Conservation (phyloP, 2,113 vertebrate species). For the Caranx melampygus region DNA sequence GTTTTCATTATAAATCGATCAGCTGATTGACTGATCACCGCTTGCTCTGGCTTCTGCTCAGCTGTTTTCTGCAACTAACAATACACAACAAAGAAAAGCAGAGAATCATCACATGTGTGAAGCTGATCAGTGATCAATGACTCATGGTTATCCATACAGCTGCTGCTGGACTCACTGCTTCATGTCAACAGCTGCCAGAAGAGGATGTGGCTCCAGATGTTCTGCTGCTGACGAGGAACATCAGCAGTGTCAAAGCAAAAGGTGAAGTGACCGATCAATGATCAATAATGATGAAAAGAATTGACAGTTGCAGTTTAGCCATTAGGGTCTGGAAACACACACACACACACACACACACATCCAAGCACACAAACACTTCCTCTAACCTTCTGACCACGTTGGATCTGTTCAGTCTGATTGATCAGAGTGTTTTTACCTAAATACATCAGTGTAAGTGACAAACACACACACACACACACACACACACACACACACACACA, state of each 20-base stretch:
- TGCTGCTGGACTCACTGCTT: background rate
- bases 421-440: background rate
- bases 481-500: constrained; percentile 15
- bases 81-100: background rate
- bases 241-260: background rate
- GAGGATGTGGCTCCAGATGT: background rate
- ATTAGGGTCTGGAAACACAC: background rate
- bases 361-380: background rate
- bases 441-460: background rate
- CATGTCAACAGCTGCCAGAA: background rate
- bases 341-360: background rate
- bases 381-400: constrained; percentile 16
- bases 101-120: no score
- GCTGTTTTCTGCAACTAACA: background rate
- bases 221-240: background rate
- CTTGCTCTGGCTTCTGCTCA: background rate
- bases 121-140: background rate
- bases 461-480: background rate
- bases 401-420: background rate
- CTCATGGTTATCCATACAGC: no score
- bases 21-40: background rate
- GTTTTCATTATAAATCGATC: background rate
- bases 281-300: background rate
- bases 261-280: background rate
- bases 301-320: constrained; percentile 19